Base-by-base conservation (phyloP, 2,888 invertebrate genomes). In the Dasysyrphus albostriatus region DNA sequence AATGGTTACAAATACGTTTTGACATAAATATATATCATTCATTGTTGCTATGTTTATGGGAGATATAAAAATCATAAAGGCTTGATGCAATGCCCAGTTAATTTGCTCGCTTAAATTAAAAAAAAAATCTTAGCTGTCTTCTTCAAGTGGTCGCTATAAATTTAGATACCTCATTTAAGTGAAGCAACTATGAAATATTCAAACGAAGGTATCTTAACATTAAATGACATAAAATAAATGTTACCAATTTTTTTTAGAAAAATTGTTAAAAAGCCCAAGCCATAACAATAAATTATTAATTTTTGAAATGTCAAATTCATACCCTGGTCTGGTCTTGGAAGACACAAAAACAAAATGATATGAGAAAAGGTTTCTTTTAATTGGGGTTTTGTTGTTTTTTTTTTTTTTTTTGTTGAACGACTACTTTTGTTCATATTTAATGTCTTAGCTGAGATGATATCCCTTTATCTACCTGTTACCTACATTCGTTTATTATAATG, bases 211-310 rank as follows among this genome's bases (percentile, higher is more conserved):
- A 37, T 16, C 34, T n/a, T 12, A 16, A 37, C 56, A 34, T 16
- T 9, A 34, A 34, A 58, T 59, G 39, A 39, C 37, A 59, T 59
- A 24, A 59, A 59, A 39, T 59, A 37, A 37, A 37, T 59, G 10
- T 37, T 16, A 2, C 9, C 19, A 39, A 3, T 59, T 59, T 39
- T 16, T 37, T 19, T 39, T 7, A 4, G 1, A 10, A 19, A 37
- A 19, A 59, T 12, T 59, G 7, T 2, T 59, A 34, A 65, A 29
- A 47, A 54, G 67, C 37, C 16, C 19, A 73, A 61, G 67, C 54
- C 44, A 37, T 61, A 78, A 73, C 78, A 47, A 83, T 83, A 83
- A 73, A 83, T 83, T 78, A 69, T 73, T 47, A 69, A 78, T 61
- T 61, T 82, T 76, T 77, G 65, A 83, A 39, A 65, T 72, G 56